Conservation (phyloP, 2,113 vertebrate genomes). For the Eurypyga helias region DNA sequence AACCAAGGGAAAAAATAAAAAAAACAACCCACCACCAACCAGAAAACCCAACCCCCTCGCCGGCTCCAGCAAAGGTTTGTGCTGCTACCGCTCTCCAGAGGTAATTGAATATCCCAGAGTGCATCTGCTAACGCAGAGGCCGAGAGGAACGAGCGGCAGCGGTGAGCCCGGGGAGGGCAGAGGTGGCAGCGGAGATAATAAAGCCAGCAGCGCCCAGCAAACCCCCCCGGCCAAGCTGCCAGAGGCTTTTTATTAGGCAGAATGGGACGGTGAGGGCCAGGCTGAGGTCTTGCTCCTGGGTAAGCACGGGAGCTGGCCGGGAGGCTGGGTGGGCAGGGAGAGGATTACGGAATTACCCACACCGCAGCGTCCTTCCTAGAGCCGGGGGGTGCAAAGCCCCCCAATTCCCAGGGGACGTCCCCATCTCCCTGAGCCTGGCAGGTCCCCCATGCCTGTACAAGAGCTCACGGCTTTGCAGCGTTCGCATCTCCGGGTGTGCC, state of each 20-base stretch:
- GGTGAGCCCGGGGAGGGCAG: not conserved
- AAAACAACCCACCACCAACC: too few species aligned
- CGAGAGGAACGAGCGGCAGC: not conserved
- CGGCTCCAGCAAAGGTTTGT: not conserved
- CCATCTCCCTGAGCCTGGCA: accelerated
- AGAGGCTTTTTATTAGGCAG: not conserved
- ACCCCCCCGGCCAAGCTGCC: not conserved
- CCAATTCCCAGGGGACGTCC: accelerated
- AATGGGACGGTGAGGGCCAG: not conserved
- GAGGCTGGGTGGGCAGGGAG: not conserved
- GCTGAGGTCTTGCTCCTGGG: not conserved
- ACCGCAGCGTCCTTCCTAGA: accelerated
- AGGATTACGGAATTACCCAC: not conserved
- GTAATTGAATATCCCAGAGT: conserved; percentile 28
- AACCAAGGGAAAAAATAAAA: not conserved
- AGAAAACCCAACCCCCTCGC: too few species aligned
- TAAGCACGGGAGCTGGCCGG: accelerated
- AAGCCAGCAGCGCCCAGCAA: not conserved
- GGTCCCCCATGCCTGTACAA: accelerated
- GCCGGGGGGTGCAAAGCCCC: not conserved
- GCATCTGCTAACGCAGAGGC: conserved; percentile 25
- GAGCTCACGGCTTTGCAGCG: accelerated
- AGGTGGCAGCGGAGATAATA: conserved; percentile 58
- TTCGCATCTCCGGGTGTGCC: not conserved
- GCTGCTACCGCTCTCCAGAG: not conserved